Evolutionary conservation across 2,113 vertebrate species (phyloP).

Genomic region (Albula goreensis): DNA sequence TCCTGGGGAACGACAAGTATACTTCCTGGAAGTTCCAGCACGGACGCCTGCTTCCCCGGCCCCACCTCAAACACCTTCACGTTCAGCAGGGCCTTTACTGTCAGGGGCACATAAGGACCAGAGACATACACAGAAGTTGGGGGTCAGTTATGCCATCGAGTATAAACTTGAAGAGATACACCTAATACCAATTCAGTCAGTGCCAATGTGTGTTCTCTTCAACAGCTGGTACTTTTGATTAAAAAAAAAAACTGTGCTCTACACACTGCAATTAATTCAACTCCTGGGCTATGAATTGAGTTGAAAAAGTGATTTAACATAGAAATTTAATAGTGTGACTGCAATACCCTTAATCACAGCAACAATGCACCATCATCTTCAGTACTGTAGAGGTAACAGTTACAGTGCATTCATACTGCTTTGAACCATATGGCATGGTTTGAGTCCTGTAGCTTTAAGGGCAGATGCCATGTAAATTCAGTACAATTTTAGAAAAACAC

Average conservation of each 20-base stretch:
- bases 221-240: not conserved
- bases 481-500: not conserved
- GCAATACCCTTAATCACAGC: not conserved
- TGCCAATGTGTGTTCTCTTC: not conserved
- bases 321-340: not conserved
- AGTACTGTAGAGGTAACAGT: not conserved
- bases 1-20: constrained; percentile 90
- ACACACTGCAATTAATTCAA: not conserved
- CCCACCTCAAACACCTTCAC: constrained; percentile 84
- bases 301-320: not conserved
- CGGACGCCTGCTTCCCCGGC: constrained; percentile 76
- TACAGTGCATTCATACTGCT: not conserved
- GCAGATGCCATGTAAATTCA: not conserved
- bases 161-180: not conserved
- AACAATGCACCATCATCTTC: not conserved
- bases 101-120: constrained; percentile 25
- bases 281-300: not conserved
- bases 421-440: too few species aligned
- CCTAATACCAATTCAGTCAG: not conserved
- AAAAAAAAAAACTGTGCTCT: not conserved
- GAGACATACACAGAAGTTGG: not conserved
- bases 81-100: constrained; percentile 80
- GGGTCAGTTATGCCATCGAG: not conserved
- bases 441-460: too few species aligned
- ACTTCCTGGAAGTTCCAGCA: constrained; percentile 84